A percentile compares a stretch with the other conserved stretches of the same genome.
phyloP scores from a whole-genome alignment of 2,113 vertebrate species.

The Neotragus pygmaeus region DNA sequence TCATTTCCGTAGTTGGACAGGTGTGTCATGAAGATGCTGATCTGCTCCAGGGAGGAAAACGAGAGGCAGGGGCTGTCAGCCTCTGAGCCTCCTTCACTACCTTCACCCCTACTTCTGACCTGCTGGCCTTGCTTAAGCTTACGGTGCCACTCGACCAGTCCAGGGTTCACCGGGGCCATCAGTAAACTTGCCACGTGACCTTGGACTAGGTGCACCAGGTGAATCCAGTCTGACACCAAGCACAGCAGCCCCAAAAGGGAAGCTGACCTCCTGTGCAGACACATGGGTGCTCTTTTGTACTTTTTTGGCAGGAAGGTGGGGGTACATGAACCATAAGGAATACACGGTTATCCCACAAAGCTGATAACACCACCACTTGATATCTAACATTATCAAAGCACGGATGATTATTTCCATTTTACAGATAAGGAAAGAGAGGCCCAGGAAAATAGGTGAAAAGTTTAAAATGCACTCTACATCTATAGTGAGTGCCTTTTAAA shows the following conservation, averaged over 20 bases:
- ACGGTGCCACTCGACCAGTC: neutral
- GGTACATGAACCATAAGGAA: neutral
- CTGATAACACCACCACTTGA: neutral
- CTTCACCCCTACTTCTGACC: neutral
- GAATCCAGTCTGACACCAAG: neutral
- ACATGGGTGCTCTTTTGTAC: neutral
- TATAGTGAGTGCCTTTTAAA: neutral
- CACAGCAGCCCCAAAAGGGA: neutral
- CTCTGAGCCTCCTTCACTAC: neutral
- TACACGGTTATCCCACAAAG: neutral
- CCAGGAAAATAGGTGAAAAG: neutral
- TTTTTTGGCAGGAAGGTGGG: neutral
- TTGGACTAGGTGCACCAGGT: neutral
- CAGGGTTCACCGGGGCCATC: neutral
- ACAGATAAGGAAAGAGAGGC: neutral
- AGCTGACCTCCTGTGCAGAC: neutral
- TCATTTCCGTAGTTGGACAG: slow-evolving; percentile 98
- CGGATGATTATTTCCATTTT: neutral
- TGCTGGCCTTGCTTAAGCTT: neutral
- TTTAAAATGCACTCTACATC: neutral
- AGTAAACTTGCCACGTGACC: neutral
- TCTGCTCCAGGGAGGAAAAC: slow-evolving; percentile 76
- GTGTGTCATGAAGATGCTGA: slow-evolving; percentile 99
- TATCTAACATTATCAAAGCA: neutral
- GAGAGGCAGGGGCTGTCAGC: neutral